Evolutionary conservation across 1,140 invertebrate species (phyloP).

Genomic region (Cecropterus lyciades): DNA sequence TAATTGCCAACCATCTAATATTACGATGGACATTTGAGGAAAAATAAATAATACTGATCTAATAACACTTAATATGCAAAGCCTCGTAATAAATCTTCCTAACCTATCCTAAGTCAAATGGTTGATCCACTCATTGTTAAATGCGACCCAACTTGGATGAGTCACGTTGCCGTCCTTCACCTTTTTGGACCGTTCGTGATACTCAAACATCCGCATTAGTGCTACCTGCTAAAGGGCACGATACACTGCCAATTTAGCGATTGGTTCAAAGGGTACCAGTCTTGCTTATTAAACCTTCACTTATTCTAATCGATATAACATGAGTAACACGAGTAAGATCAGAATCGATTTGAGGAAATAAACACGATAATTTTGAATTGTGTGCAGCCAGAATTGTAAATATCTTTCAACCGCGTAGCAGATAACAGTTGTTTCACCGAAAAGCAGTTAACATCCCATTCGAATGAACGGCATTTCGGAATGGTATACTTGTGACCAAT

Average conservation of each 20-base stretch:
- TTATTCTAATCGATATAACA: too few species aligned
- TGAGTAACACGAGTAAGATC: too few species aligned
- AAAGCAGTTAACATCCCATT: not conserved
- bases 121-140: conserved; percentile 26
- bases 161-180: conserved; percentile 39
- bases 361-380: too few species aligned
- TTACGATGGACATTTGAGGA: too few species aligned
- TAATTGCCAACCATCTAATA: too few species aligned
- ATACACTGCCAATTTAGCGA: conserved; percentile 10
- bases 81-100: too few species aligned
- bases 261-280: conserved; percentile 6
- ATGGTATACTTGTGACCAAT: not conserved
- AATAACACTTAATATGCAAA: too few species aligned
- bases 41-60: too few species aligned
- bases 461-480: not conserved
- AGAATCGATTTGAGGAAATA: too few species aligned
- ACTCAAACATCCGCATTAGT: conserved; percentile 20
- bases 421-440: not conserved
- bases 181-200: conserved; percentile 23
- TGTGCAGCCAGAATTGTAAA: too few species aligned
- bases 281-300: too few species aligned
- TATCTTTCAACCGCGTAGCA: too few species aligned
- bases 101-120: not conserved
- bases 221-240: conserved; percentile 24
- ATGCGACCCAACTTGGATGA: conserved; percentile 32